Evolutionary conservation across 2,797 vertebrate genomes (phyloP).

Genomic region (Coregonus sp.): DNA sequence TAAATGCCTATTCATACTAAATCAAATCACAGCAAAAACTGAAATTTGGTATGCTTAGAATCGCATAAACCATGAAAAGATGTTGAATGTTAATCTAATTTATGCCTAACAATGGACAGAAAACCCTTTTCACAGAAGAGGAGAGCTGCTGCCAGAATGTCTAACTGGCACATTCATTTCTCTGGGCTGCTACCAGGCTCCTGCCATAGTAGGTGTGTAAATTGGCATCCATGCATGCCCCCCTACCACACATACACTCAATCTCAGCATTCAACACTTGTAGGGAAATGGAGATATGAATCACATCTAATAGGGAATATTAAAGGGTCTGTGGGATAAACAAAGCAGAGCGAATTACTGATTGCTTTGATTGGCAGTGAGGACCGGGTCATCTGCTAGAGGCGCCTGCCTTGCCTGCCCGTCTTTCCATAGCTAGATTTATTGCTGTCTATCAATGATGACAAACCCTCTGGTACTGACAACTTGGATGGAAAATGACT

Average conservation of each 20-base stretch:
- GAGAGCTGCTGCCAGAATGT: slow-evolving; percentile 37
- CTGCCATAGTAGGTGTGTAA: slow-evolving; percentile 53
- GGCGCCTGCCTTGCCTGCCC: slow-evolving; percentile 2
- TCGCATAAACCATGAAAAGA: slow-evolving; percentile 27
- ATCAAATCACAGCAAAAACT: slow-evolving; percentile 8
- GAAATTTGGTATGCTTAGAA: slow-evolving; percentile 16
- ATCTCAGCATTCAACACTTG: slow-evolving; percentile 5
- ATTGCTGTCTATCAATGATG: no score
- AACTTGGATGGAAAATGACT: no score
- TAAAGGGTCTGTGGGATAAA: background rate
- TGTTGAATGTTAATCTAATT: slow-evolving; percentile 43
- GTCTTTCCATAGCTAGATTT: no score
- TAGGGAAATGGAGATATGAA: slow-evolving; percentile 9
- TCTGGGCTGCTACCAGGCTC: slow-evolving; percentile 27
- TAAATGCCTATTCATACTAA: background rate
- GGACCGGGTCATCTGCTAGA: slow-evolving; percentile 12
- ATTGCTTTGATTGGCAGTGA: slow-evolving; percentile 49
- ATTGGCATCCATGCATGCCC: slow-evolving; percentile 38
- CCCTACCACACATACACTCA: slow-evolving; percentile 1
- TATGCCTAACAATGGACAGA: slow-evolving; percentile 31
- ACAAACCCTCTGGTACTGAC: no score
- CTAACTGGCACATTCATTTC: slow-evolving; percentile 44
- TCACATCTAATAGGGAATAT: background rate
- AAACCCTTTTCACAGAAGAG: slow-evolving; percentile 28
- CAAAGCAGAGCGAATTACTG: slow-evolving; percentile 5